Evolutionary conservation across 2,888 invertebrate species (phyloP).

Genomic region (Melinaea menophilus): DNA sequence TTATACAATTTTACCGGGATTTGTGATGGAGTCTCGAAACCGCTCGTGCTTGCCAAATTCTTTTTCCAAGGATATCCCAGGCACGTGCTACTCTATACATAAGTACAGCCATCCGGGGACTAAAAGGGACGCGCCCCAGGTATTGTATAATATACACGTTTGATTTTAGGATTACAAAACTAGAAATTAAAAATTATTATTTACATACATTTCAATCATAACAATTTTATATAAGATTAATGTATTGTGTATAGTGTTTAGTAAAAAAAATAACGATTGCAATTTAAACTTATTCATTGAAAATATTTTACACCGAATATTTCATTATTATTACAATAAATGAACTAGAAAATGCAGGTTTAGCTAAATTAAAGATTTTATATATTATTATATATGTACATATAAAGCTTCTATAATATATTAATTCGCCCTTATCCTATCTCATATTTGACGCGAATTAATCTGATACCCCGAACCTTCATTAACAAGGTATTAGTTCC

Average conservation of each 20-base stretch:
- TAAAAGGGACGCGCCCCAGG: constrained; percentile 77
- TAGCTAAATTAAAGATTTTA: neutral
- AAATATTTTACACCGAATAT: no score
- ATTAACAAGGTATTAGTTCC: constrained; percentile 25
- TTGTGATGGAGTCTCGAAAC: constrained; percentile 86
- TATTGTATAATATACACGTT: constrained; percentile 30
- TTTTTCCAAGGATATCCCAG: constrained; percentile 86
- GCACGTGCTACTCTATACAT: constrained; percentile 91
- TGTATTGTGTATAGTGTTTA: no score
- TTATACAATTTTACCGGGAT: constrained; percentile 78
- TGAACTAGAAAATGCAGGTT: no score
- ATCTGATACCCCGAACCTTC: constrained; percentile 23
- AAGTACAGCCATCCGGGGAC: constrained; percentile 86
- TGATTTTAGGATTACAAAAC: neutral
- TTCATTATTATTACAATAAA: no score
- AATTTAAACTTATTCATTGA: no score
- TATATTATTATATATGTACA: neutral
- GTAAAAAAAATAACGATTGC: no score
- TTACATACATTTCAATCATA: neutral
- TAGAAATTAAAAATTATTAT: neutral
- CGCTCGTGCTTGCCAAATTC: constrained; percentile 89
- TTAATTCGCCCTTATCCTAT: neutral
- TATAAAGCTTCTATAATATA: neutral
- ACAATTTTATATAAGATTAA: no score
- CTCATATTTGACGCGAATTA: constrained; percentile 23